Evolutionary conservation across 2,888 invertebrate genomes (phyloP).

Genomic region (Eupithecia pulchellata): DNA sequence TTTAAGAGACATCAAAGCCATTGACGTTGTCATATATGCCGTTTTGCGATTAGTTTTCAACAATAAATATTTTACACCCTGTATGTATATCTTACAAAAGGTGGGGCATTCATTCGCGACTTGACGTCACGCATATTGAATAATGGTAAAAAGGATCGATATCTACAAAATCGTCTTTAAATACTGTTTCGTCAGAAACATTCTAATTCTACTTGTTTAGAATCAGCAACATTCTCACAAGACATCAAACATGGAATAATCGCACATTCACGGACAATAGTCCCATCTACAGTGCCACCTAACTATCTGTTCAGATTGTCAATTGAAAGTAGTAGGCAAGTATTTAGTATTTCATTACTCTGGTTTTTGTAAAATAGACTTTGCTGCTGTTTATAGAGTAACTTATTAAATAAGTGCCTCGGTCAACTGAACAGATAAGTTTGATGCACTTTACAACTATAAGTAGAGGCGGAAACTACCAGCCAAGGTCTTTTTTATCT

Average conservation of each 20-base stretch:
- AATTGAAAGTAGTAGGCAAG: background rate
- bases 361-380: background rate
- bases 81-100: constrained; percentile 22
- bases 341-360: background rate
- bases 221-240: constrained; percentile 60
- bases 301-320: background rate
- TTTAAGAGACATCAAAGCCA: background rate
- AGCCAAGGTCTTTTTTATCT: constrained; percentile 73
- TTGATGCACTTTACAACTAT: constrained; percentile 6
- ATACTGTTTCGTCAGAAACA: constrained; percentile 45
- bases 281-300: constrained; percentile 52
- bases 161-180: constrained; percentile 48
- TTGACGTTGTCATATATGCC: background rate
- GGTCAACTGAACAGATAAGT: constrained; percentile 5
- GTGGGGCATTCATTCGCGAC: constrained; percentile 43
- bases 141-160: constrained; percentile 40
- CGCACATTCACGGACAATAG: constrained; percentile 81
- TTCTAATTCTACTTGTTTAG: constrained; percentile 40
- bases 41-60: background rate
- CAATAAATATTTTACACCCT: constrained; percentile 7
- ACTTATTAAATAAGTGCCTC: background rate
- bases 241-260: constrained; percentile 72
- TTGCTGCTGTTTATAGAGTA: background rate
- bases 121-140: constrained; percentile 34
- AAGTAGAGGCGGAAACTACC: constrained; percentile 65